phyloP scores from a whole-genome alignment of 2,113 vertebrate species.

The Pristiophorus japonicus region DNA sequence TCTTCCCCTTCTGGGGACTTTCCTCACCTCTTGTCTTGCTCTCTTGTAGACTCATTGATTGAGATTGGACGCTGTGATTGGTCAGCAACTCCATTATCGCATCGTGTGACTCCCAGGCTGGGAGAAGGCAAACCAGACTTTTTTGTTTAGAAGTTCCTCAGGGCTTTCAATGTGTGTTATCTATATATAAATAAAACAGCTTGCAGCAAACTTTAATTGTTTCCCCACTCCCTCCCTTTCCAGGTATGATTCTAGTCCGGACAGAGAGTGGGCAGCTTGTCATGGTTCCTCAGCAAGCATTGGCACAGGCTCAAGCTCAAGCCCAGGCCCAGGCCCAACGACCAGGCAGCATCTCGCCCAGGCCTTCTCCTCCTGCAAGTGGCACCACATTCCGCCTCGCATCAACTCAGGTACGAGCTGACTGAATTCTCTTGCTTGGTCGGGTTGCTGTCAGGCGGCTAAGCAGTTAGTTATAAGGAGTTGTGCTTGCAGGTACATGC shows the following conservation, averaged over 20 bases:
- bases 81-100: neutral
- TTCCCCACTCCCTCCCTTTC: constrained; percentile 25
- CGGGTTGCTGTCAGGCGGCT: neutral
- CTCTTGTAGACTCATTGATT: neutral
- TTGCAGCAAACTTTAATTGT: too few relatives aligned
- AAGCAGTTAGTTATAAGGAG: neutral
- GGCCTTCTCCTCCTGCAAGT: constrained; percentile 63
- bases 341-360: constrained; percentile 58
- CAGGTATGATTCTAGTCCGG: constrained; percentile 77
- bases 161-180: neutral
- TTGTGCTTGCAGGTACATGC: neutral
- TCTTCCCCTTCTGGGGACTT: too few relatives aligned
- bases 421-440: neutral
- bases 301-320: constrained; percentile 67
- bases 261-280: constrained; percentile 75
- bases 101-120: neutral
- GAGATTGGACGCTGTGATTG: neutral
- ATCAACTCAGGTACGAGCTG: constrained; percentile 63
- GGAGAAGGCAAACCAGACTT: neutral
- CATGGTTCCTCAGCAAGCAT: constrained; percentile 77
- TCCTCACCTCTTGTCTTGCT: neutral
- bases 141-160: neutral
- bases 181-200: neutral
- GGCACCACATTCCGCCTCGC: constrained; percentile 68
- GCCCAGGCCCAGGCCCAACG: constrained; percentile 65